Evolutionary conservation across 37 sponge, comb jelly and placozoan genomes (phyloP).

Genomic region (Cladorhizidae sp.): DNA sequence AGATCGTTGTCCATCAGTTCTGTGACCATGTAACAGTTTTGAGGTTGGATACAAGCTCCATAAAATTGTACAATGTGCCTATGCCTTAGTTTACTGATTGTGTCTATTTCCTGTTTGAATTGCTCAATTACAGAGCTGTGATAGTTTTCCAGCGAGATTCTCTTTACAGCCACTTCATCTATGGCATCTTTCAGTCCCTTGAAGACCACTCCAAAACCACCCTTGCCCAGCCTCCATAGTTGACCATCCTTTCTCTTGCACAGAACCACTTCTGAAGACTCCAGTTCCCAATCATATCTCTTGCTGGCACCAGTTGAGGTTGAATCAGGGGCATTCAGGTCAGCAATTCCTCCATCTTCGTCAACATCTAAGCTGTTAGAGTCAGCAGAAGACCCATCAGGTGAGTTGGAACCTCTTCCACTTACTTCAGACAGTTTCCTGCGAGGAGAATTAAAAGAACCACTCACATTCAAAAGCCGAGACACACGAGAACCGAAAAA

Average conservation of each 20-base stretch:
- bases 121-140: conserved; percentile 25
- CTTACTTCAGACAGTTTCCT: not conserved
- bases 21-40: conserved; percentile 87
- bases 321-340: not conserved
- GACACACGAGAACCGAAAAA: not conserved
- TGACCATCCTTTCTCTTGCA: conserved; percentile 73
- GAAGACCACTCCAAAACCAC: conserved; percentile 89
- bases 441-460: not conserved
- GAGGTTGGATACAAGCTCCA: conserved; percentile 87
- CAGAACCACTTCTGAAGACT: conserved; percentile 67
- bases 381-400: not conserved
- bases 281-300: conserved; percentile 85
- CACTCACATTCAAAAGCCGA: not conserved
- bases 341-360: not conserved
- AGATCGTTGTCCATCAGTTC: conserved; percentile 89
- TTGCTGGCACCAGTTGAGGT: not conserved
- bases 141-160: conserved; percentile 39
- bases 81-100: conserved; percentile 86
- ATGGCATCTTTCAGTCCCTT: conserved; percentile 81
- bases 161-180: conserved; percentile 92
- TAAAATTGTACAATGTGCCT: conserved; percentile 94
- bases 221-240: conserved; percentile 82
- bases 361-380: not conserved
- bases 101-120: conserved; percentile 83
- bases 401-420: not conserved